Evolutionary conservation across 2,797 vertebrate species (phyloP), one percentile per base, ranked within the genome.

Genomic region (Danio kyathit): DNA sequence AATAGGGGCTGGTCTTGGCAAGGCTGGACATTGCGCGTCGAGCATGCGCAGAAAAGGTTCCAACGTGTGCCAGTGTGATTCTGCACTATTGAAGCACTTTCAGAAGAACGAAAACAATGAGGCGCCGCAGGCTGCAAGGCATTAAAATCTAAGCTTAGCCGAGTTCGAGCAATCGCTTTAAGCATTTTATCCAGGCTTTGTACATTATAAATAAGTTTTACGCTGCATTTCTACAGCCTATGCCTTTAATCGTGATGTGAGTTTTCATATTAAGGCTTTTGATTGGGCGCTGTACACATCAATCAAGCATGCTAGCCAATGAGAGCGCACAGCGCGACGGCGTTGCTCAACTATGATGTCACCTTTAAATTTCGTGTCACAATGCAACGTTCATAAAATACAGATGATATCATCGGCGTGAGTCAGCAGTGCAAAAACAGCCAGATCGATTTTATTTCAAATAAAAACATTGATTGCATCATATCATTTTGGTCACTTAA

Each of bases 1-100:
- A 86, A 63, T 60, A 48, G 84, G 71, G 86, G 86, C 82, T 51
- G 80, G 86, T 78, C 85, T 83, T 74, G 56, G 51, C 64, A 52
- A 51, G 49, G 83, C 60, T 56, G 60, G 78, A 49, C 74, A 8
- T 46, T 69, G 64, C 19, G 54, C 38, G 44, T 38, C 2, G 59
- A 57, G 77, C 84, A 82, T 84, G 84, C 84, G 84, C 82, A 46
- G 46, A 66, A 2, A 2, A 48, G 2, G 52, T 44, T n/a, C 17
- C 13, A 17, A 21, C 60, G 51, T 72, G 78, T 60, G 49, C 57
- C 60, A 16, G 54, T 74, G 40, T 19, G 63, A 66, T 61, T 60
- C 29, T 73, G 78, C 52, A 54, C 13, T 11, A 51, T 65, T 54
- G n/a, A 17, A 7, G 17, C 14, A 19, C 44, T 3, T 17, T 49